Percentiles rank a stretch among this genome's conserved stretches.
Evolutionary conservation across 2,797 vertebrate genomes (phyloP).

Genomic region (Epinephelus malabaricus): DNA sequence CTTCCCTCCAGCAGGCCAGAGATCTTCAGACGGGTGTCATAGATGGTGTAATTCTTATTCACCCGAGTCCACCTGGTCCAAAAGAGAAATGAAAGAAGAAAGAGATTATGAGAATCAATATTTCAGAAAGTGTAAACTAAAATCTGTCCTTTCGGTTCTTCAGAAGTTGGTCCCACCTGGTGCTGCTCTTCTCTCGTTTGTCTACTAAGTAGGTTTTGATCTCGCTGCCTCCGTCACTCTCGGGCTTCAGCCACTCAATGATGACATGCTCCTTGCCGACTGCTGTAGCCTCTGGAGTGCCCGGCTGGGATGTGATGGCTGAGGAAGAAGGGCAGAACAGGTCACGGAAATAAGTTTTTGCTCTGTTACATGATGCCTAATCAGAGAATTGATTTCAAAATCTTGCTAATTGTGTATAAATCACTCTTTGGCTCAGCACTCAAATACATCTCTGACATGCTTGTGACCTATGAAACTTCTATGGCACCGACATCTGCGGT

Average conservation of each 20-base stretch:
- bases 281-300: conserved; percentile 89
- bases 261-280: conserved; percentile 95
- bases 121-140: conserved; percentile 2
- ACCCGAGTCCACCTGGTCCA: conserved; percentile 95
- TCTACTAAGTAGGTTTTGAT: conserved; percentile 97
- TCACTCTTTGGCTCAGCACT: too few relatives aligned
- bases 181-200: conserved; percentile 96
- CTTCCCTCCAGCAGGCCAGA: conserved; percentile 93
- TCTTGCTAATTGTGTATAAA: too few relatives aligned
- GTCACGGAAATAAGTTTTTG: conserved; percentile 2
- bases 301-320: conserved; percentile 93
- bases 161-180: conserved; percentile 85
- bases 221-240: conserved; percentile 96
- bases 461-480: too few relatives aligned
- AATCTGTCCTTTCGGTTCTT: neutral
- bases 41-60: conserved; percentile 95
- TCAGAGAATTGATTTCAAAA: too few relatives aligned
- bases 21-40: conserved; percentile 97
- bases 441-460: too few relatives aligned
- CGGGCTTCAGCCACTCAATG: conserved; percentile 97
- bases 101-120: neutral
- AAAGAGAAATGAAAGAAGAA: conserved; percentile 4
- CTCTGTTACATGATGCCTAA: neutral
- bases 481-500: too few relatives aligned
- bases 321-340: neutral